Evolutionary conservation across 2,113 vertebrate genomes (phyloP), one percentile per base, ranked within the genome.

Genomic region (Coptodon bakossiorum): DNA sequence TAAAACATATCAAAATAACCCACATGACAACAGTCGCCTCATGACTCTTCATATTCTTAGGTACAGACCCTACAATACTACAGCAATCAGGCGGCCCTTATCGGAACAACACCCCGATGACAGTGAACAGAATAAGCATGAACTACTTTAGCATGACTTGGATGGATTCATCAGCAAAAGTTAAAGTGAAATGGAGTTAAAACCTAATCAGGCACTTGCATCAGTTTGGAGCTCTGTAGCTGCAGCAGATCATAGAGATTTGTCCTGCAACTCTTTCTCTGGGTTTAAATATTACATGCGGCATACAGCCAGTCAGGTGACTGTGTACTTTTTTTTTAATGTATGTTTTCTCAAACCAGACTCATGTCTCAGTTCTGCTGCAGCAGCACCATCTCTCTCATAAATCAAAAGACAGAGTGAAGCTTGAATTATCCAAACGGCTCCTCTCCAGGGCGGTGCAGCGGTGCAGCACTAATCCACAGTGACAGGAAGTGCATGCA

Each of bases 391-490:
- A 8, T 38, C 76, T 79, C 76, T 7, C 50, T 13, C 38, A 80
- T 34, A 53, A 81, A 82, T 84, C 85, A 31, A 29, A 79, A 53
- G 61, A 36, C 53, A 59, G 68, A 66, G 59, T 19, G 57, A 43
- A 76, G 88, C 86, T 16, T 80, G 83, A 84, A 90, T 84, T 61
- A 83, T 83, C 90, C 82, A 66, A 31, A 84, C 82, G 3, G 83
- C 12, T 86, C 5, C 2, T 89, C 89, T 52, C 38, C 6, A 11
- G 61, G 84, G 53, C 8, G 8, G 29, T 4, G 88, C 89, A 78
- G 83, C 48, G 1, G 78, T 1, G 68, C 90, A 24, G 89, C 89
- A 22, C 86, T 91, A 87, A 93, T 82, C 80, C 82, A 40, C 73
- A n/a, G 12, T 43, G 91, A 87, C 89, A 80, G 81, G 59, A 86